These are phyloP conservation scores for Addax nasomaculatus DNA, from an alignment of 2,113 vertebrate species.

Conservation along the genomic window DNA sequence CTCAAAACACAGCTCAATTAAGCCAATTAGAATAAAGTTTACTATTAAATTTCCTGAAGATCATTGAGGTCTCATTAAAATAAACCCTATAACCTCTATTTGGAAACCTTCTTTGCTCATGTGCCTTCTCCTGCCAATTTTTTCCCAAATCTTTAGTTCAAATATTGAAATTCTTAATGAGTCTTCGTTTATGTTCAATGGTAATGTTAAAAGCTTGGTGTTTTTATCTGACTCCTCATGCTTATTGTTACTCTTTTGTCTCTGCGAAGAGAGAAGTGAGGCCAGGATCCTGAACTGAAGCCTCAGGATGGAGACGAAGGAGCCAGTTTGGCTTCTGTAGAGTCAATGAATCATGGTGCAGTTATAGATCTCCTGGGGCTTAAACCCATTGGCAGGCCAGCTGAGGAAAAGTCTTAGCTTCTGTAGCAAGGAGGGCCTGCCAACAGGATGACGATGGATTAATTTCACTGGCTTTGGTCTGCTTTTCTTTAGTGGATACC, in stretches of 20 bases:
- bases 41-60: slow-evolving; percentile 5
- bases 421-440: not conserved
- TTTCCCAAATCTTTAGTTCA: not conserved
- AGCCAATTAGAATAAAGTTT: slow-evolving; percentile 13
- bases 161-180: not conserved
- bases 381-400: not conserved
- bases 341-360: slow-evolving; percentile 12
- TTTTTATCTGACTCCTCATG: not conserved
- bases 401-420: not conserved
- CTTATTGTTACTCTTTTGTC: not conserved
- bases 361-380: not conserved
- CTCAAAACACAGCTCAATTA: not conserved
- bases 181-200: not conserved
- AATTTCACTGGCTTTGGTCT: not conserved
- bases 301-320: not conserved
- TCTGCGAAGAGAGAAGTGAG: not conserved
- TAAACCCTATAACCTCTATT: not conserved
- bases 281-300: not conserved
- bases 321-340: slow-evolving; percentile 1
- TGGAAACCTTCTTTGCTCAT: not conserved
- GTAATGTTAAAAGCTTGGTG: not conserved
- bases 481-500: not conserved
- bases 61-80: slow-evolving; percentile 35
- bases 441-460: not conserved
- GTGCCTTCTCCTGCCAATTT: not conserved